Evolutionary conservation across 1,140 invertebrate genomes (phyloP).

Genomic region (Zaprionus inermis): DNA sequence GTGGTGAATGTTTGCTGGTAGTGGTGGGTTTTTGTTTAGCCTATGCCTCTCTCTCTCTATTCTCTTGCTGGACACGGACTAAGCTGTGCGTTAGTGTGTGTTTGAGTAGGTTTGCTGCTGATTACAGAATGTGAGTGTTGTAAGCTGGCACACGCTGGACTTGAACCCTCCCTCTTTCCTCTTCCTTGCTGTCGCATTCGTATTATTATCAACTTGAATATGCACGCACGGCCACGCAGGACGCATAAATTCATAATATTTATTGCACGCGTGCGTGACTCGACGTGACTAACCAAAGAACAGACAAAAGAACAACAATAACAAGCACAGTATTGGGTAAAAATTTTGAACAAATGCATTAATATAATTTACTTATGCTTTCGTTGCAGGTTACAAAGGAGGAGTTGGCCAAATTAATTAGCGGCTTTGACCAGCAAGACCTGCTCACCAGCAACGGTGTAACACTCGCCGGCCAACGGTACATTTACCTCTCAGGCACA

Average conservation of each 20-base stretch:
- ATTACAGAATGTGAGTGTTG: conserved; percentile 59
- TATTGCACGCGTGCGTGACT: conserved; percentile 64
- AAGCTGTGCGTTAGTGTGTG: not conserved
- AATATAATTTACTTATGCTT: conserved; percentile 26
- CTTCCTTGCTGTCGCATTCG: conserved; percentile 35
- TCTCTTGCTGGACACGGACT: not conserved
- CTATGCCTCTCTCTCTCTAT: conserved; percentile 2
- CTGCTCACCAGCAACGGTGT: conserved; percentile 93
- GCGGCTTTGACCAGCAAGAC: conserved; percentile 94
- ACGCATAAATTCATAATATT: conserved; percentile 52
- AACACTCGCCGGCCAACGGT: conserved; percentile 94
- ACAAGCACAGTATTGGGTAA: not conserved
- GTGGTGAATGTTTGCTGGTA: conserved; percentile 54
- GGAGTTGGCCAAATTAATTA: conserved; percentile 93
- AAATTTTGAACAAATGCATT: conserved; percentile 5
- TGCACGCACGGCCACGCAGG: conserved; percentile 25
- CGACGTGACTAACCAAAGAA: not conserved
- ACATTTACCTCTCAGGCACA: conserved; percentile 96
- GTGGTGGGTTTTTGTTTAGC: conserved; percentile 53
- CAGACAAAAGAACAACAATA: not conserved
- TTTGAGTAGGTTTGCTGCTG: conserved; percentile 49
- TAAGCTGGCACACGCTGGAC: conserved; percentile 31
- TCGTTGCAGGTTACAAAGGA: conserved; percentile 92
- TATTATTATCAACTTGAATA: conserved; percentile 35
- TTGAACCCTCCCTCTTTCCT: not conserved